Percentiles rank a stretch among this genome's conserved stretches.
phyloP scores from a whole-genome alignment of 2,797 vertebrate species.

The Acanthurus tractus region DNA sequence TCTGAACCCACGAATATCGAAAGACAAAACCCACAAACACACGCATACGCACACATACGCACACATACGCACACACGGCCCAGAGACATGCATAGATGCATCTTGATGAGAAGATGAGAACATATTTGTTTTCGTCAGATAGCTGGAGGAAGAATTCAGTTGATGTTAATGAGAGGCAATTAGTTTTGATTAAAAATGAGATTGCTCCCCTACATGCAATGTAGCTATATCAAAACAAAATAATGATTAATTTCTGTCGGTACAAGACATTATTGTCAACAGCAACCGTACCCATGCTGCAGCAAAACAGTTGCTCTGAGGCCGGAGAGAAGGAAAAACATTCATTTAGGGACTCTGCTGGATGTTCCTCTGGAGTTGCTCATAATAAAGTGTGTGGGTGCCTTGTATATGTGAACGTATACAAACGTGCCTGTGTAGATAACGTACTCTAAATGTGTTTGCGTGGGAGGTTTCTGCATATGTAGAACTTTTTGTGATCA shows the following conservation, averaged over 20 bases:
- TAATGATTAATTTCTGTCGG: conserved; percentile 77
- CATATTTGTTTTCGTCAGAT: conserved; percentile 79
- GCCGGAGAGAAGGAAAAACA: conserved; percentile 52
- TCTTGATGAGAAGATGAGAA: conserved; percentile 70
- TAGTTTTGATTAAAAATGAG: conserved; percentile 82
- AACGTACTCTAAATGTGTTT: conserved; percentile 41
- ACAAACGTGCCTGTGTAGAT: conserved; percentile 21
- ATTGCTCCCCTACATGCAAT: conserved; percentile 71
- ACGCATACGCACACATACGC: conserved; percentile 25
- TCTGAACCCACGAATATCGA: too few relatives aligned
- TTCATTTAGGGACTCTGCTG: conserved; percentile 45
- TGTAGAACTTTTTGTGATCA: conserved; percentile 12
- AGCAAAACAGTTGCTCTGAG: conserved; percentile 61
- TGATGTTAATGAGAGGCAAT: conserved; percentile 81
- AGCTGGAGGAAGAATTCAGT: conserved; percentile 76
- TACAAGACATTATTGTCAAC: conserved; percentile 72
- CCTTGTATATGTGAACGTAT: not conserved
- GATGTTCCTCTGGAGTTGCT: conserved; percentile 37
- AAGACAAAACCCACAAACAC: too few relatives aligned
- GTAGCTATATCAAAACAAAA: conserved; percentile 75
- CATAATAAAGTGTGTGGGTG: conserved; percentile 48
- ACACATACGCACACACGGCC: conserved; percentile 23
- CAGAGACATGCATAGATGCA: not conserved
- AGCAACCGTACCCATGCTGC: conserved; percentile 59
- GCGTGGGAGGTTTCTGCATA: conserved; percentile 29